phyloP scores from a whole-genome alignment of 2,888 invertebrate genomes.

The Rotaria socialis region DNA sequence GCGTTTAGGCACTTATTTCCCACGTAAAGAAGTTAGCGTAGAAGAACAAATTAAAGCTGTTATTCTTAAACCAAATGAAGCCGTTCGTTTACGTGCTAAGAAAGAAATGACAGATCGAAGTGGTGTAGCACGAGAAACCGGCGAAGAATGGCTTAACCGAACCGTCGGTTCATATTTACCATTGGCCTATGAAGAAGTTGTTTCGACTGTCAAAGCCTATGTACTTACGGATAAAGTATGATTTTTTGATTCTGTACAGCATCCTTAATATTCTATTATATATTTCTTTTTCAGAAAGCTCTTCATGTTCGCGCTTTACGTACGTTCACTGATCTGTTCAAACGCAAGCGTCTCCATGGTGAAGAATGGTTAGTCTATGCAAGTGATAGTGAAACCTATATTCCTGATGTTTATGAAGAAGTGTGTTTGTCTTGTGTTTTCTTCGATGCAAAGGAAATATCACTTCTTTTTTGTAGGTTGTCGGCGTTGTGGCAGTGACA shows the following conservation, averaged over 20 bases:
- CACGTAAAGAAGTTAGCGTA: constrained; percentile 61
- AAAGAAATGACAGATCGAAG: constrained; percentile 59
- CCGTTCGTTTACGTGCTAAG: constrained; percentile 60
- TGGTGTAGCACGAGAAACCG: constrained; percentile 47
- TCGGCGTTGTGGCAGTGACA: constrained; percentile 48
- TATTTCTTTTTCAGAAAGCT: constrained; percentile 48
- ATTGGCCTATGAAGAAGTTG: constrained; percentile 60
- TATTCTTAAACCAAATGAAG: constrained; percentile 61
- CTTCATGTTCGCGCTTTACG: constrained; percentile 51
- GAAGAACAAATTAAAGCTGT: constrained; percentile 59
- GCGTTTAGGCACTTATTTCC: constrained; percentile 47
- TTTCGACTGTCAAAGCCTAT: constrained; percentile 60
- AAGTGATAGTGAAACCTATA: constrained; percentile 51
- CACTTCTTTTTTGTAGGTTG: constrained; percentile 47
- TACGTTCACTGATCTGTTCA: constrained; percentile 50
- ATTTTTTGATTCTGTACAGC: neutral
- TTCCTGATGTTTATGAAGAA: constrained; percentile 54
- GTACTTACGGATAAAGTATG: constrained; percentile 61
- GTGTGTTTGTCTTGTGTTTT: constrained; percentile 44
- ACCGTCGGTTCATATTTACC: constrained; percentile 51
- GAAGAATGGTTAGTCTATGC: constrained; percentile 54
- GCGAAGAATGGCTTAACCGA: constrained; percentile 34
- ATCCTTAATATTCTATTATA: constrained; percentile 48
- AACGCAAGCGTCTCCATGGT: constrained; percentile 51
- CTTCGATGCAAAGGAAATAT: constrained; percentile 47